Percentiles rank a stretch among this genome's conserved stretches.
These are phyloP conservation scores for Metalampra italica DNA, from an alignment of 2,888 invertebrate species.

Conservation along the genomic window DNA sequence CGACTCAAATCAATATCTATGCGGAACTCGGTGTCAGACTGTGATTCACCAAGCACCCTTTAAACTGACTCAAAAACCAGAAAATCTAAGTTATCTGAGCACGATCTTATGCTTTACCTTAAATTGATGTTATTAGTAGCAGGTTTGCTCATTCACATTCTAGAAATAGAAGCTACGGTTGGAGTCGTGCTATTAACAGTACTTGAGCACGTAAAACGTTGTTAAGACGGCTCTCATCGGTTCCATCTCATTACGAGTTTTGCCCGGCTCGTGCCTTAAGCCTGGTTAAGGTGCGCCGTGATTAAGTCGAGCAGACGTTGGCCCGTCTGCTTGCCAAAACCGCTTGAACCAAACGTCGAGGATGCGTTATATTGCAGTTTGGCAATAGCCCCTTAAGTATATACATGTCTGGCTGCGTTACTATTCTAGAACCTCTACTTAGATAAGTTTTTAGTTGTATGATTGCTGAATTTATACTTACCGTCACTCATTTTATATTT, in stretches of 20 bases:
- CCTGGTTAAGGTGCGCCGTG: constrained; percentile 60
- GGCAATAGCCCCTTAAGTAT: constrained; percentile 49
- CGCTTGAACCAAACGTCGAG: constrained; percentile 52
- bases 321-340: constrained; percentile 66
- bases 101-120: background rate
- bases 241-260: constrained; percentile 65
- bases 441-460: background rate
- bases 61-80: too few relatives aligned
- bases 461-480: background rate
- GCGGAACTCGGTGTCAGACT: background rate
- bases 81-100: background rate
- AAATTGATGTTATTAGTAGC: background rate
- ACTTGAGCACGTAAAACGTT: constrained; percentile 51
- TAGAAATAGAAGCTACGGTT: constrained; percentile 20
- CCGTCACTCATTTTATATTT: too few relatives aligned
- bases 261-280: constrained; percentile 47
- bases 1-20: constrained; percentile 7
- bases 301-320: constrained; percentile 62
- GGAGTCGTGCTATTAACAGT: constrained; percentile 35
- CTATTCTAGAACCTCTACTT: constrained; percentile 26
- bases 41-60: too few relatives aligned
- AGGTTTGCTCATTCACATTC: constrained; percentile 1
- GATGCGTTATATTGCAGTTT: constrained; percentile 55
- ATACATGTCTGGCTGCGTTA: constrained; percentile 37
- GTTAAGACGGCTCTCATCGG: constrained; percentile 51